These are phyloP conservation scores for Caenorhabditis brenneri DNA, from an alignment of 1,140 invertebrate species.

Conservation along the genomic window DNA sequence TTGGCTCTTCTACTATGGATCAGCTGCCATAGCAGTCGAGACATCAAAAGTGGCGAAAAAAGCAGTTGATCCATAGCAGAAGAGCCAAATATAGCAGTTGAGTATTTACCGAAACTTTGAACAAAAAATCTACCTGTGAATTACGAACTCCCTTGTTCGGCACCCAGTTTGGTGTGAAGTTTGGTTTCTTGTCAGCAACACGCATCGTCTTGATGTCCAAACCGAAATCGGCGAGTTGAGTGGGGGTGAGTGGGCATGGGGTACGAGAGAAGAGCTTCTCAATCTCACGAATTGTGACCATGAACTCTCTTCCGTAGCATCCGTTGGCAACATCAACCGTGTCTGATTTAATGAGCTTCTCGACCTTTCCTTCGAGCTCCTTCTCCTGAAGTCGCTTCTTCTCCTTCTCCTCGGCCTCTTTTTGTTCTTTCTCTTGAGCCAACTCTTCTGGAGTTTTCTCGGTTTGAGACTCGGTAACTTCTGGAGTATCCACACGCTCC, in stretches of 20 bases:
- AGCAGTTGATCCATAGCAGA: no score
- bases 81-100: no score
- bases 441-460: constrained; percentile 14
- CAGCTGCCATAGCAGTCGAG: no score
- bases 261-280: neutral
- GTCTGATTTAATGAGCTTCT: neutral
- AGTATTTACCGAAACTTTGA: neutral
- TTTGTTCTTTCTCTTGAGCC: neutral
- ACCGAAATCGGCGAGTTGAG: neutral
- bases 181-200: constrained; percentile 2
- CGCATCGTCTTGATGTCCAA: constrained; percentile 17
- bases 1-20: no score
- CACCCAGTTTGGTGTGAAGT: constrained; percentile 13
- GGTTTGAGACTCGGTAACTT: neutral
- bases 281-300: constrained; percentile 1
- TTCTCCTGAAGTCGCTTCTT: neutral
- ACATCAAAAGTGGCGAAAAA: no score
- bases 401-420: constrained; percentile 16
- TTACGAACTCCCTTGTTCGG: neutral
- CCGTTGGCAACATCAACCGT: neutral
- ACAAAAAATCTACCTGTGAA: neutral
- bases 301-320: constrained; percentile 1
- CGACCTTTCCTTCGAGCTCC: neutral
- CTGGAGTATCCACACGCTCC: neutral
- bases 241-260: neutral